Conservation (phyloP, 2,113 vertebrate species). For the Pelusios castaneus region DNA sequence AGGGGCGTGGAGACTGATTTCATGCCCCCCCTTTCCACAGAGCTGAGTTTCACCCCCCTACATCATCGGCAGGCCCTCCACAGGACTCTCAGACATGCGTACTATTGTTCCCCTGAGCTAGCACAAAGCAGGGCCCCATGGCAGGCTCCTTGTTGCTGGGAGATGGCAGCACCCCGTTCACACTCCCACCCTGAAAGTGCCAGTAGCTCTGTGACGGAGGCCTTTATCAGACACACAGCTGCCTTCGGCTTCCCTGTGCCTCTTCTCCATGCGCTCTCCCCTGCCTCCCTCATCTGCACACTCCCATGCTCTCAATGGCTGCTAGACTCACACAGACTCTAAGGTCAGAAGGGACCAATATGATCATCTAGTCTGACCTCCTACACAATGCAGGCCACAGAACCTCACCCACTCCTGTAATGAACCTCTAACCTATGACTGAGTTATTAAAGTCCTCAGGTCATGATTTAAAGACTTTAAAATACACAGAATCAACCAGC, state of each 20-base stretch:
- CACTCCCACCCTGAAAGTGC: neutral
- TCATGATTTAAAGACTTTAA: no score
- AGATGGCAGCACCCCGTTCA: neutral
- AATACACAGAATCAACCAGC: no score
- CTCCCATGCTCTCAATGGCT: neutral
- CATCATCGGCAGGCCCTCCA: no score
- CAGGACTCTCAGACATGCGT: neutral
- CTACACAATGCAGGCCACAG: no score
- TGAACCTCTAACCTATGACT: no score
- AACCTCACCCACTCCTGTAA: no score
- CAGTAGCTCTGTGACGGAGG: neutral
- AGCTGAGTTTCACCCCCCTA: neutral
- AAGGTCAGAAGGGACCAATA: no score
- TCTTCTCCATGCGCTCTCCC: neutral
- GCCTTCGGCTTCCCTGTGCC: neutral
- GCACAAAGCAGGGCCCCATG: neutral
- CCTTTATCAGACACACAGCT: neutral
- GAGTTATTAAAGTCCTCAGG: no score
- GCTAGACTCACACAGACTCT: no score
- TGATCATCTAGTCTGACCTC: no score
- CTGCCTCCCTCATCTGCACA: neutral
- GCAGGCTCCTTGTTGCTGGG: neutral
- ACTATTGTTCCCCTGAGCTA: neutral
- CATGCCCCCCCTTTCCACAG: neutral
- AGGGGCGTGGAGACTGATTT: neutral